Percentiles rank a stretch among this genome's conserved stretches.
Evolutionary conservation across 2,888 invertebrate species (phyloP).

Genomic region (Rutpela maculata): DNA sequence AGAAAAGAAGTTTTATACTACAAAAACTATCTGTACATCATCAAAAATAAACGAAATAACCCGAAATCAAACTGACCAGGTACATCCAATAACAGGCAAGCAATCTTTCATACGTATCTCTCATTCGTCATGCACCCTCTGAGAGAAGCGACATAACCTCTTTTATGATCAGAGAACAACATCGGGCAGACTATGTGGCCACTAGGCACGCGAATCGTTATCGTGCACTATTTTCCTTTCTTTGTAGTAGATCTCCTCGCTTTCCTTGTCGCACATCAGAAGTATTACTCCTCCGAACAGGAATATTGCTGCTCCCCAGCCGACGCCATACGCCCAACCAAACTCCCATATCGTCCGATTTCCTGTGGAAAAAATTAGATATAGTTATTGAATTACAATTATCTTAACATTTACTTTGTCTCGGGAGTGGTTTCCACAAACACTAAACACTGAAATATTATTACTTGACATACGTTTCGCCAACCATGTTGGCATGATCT

Average conservation of each 20-base stretch:
- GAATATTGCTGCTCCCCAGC: constrained; percentile 98
- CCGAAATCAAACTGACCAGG: constrained; percentile 68
- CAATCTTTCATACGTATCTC: constrained; percentile 63
- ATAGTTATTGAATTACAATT: background rate
- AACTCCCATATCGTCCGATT: constrained; percentile 97
- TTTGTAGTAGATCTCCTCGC: constrained; percentile 98
- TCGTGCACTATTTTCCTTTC: constrained; percentile 92
- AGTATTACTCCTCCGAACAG: constrained; percentile 95
- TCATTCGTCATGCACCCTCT: constrained; percentile 64
- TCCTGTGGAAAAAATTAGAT: constrained; percentile 75
- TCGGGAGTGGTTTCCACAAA: no score
- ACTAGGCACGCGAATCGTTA: constrained; percentile 78
- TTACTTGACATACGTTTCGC: no score
- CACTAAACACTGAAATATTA: no score
- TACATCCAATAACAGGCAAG: constrained; percentile 65
- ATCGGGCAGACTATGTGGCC: constrained; percentile 83
- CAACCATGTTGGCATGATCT: no score
- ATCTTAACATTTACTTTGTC: no score
- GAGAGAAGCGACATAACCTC: constrained; percentile 67
- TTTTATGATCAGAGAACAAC: constrained; percentile 78
- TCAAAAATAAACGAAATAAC: constrained; percentile 50
- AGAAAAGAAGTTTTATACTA: constrained; percentile 45
- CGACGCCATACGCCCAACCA: constrained; percentile 98
- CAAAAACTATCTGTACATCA: constrained; percentile 53
- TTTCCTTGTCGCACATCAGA: constrained; percentile 97